A percentile compares a stretch with the other conserved stretches of the same genome.
These are phyloP conservation scores for Schizothorax lantsangensis DNA, from an alignment of 2,797 vertebrate genomes.

Conservation along the genomic window DNA sequence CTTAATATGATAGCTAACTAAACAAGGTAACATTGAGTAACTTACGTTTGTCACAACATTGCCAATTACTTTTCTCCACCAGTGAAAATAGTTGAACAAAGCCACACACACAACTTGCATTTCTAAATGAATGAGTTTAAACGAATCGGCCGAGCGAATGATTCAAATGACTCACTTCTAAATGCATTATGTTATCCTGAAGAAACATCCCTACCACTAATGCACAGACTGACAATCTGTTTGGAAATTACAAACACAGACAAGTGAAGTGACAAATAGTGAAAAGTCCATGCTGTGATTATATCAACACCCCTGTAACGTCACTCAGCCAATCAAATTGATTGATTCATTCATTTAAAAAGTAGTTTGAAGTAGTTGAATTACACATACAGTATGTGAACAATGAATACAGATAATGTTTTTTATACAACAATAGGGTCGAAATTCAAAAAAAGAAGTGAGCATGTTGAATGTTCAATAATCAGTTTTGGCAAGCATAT, in stretches of 20 bases:
- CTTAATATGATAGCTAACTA: background rate
- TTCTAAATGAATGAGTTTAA: background rate
- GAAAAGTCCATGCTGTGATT: background rate
- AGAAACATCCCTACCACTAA: background rate
- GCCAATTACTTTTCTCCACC: background rate
- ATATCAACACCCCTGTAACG: background rate
- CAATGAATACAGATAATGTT: background rate
- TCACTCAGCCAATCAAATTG: background rate
- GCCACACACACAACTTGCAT: background rate
- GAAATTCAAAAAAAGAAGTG: background rate
- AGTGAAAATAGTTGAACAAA: background rate
- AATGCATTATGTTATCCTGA: background rate
- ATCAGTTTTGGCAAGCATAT: background rate
- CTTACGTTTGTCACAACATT: background rate
- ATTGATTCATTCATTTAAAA: background rate
- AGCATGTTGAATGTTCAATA: background rate
- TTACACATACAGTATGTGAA: background rate
- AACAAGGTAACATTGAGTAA: background rate
- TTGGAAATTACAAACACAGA: background rate
- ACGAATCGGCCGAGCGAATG: background rate
- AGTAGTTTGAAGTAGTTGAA: background rate
- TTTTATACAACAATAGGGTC: background rate
- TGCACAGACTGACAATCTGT: background rate
- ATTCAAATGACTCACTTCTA: background rate
- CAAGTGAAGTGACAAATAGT: background rate